Conservation (phyloP, 2,888 invertebrate species). For the Drosophila emarginata region DNA sequence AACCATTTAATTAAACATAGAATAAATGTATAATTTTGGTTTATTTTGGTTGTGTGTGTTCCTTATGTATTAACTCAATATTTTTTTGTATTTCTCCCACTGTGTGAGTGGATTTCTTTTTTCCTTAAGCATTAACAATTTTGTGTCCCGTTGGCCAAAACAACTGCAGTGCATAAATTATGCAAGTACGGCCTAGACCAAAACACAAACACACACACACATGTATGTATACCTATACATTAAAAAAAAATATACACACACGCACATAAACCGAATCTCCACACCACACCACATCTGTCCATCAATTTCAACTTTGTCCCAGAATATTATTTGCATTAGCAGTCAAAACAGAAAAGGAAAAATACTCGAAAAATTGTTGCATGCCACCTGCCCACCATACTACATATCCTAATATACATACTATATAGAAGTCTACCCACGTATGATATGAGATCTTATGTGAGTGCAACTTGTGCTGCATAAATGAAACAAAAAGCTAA, state of each 20-base stretch:
- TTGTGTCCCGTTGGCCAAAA: slow-evolving; percentile 46
- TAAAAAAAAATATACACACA: too few species aligned
- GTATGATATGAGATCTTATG: neutral
- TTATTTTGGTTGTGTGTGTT: too few species aligned
- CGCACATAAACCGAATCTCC: neutral
- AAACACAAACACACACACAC: slow-evolving; percentile 27
- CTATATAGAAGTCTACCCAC: too few species aligned
- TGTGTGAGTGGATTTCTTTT: slow-evolving; percentile 24
- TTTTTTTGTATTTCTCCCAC: slow-evolving; percentile 26
- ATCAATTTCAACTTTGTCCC: slow-evolving; percentile 47
- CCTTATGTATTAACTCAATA: too few species aligned
- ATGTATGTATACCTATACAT: neutral
- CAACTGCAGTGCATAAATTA: slow-evolving; percentile 64
- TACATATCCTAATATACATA: neutral
- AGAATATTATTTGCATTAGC: slow-evolving; percentile 65
- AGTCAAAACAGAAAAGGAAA: slow-evolving; percentile 38
- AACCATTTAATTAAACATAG: too few species aligned
- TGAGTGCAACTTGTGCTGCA: slow-evolving; percentile 21
- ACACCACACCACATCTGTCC: slow-evolving; percentile 28
- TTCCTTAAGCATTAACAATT: slow-evolving; percentile 18
- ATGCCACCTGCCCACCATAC: slow-evolving; percentile 21
- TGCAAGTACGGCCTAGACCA: slow-evolving; percentile 43
- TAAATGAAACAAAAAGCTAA: slow-evolving; percentile 19
- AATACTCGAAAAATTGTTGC: slow-evolving; percentile 59
- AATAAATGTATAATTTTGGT: too few species aligned